Percentiles rank a stretch among this genome's conserved stretches.
Evolutionary conservation across 92 coral and sea anemone species (phyloP).

Genomic region (Actinostola sp.): DNA sequence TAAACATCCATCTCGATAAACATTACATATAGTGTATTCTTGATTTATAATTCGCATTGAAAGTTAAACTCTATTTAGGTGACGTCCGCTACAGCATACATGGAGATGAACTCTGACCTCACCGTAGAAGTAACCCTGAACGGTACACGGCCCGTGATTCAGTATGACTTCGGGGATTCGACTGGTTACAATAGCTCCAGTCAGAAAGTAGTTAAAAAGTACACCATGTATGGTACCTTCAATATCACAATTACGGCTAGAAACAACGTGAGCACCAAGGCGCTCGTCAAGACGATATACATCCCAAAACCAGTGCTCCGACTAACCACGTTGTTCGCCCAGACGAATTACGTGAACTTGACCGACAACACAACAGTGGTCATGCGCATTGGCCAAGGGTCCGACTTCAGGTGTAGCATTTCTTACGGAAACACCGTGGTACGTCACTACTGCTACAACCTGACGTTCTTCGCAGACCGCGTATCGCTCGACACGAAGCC

Average conservation of each 20-base stretch:
- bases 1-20: too few relatives aligned
- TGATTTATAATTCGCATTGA: not conserved
- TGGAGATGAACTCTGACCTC: constrained; percentile 71
- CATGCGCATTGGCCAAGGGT: constrained; percentile 62
- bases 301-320: constrained; percentile 79
- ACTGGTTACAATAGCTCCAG: constrained; percentile 32
- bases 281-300: constrained; percentile 4
- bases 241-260: constrained; percentile 52
- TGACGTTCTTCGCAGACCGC: constrained; percentile 54
- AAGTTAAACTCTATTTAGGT: constrained; percentile 14
- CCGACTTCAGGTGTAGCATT: constrained; percentile 76
- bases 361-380: constrained; percentile 51
- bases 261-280: constrained; percentile 74
- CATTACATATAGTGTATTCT: too few relatives aligned
- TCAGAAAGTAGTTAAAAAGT: constrained; percentile 33
- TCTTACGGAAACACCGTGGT: constrained; percentile 54
- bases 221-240: constrained; percentile 42
- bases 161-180: constrained; percentile 62
- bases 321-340: constrained; percentile 21
- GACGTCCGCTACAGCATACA: constrained; percentile 29
- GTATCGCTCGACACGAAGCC: constrained; percentile 52
- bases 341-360: constrained; percentile 44
- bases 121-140: constrained; percentile 41
- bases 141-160: constrained; percentile 69
- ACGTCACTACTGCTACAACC: constrained; percentile 40